Base-by-base conservation (phyloP, 2,113 vertebrate species). In the Thryonomys swinderianus region DNA sequence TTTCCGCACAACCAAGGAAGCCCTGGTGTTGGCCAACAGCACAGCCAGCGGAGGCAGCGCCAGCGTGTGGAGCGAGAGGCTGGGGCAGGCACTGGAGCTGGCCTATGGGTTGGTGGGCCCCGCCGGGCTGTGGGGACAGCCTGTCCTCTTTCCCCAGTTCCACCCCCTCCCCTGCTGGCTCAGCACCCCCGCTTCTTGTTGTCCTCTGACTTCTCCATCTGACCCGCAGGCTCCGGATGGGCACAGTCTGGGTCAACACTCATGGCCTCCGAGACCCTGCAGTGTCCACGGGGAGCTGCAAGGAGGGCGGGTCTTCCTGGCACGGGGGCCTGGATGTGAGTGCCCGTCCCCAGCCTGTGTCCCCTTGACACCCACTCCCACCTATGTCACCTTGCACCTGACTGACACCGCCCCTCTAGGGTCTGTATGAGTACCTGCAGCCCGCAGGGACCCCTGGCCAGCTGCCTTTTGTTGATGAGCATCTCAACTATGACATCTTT, bases 41-140 rank as follows among this genome's bases (percentile, higher is more conserved):
- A 99, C 97, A 1, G 98, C 99, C 25, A 98, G 99, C 1, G 99
- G 99, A 37, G 97, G 98, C 83, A 98, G 98, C 1, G 99, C 99
- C 78, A 99, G 99, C 3, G 97, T 99, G 95, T 99, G 99, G 99
- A 99, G 99, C 0, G 99, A 99, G 96, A 99, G 99, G 92, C 98
- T 99, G 48, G 98, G 98, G 0, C 96, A 99, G 96, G 99, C 99
- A n/a, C 97, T 99, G 95, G 99, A 99, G 98, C 98, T 99, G 48
- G 98, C 98, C 3, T 98, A 97, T 32, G 98, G 99, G 99, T 99
- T 74, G 80, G 97, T 94, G 10, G 20, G 88, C 3, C 48, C 59
- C 0, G 0, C 48, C 0, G 32, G 78, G 85, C 27, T 32, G 1
- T 1, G 10, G 14, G 51, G 76, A 17, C 2, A 5, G 51, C 18